Evolutionary conservation across 2,113 vertebrate species (phyloP), one percentile per base, ranked within the genome.

Genomic region (Chaenocephalus aceratus): DNA sequence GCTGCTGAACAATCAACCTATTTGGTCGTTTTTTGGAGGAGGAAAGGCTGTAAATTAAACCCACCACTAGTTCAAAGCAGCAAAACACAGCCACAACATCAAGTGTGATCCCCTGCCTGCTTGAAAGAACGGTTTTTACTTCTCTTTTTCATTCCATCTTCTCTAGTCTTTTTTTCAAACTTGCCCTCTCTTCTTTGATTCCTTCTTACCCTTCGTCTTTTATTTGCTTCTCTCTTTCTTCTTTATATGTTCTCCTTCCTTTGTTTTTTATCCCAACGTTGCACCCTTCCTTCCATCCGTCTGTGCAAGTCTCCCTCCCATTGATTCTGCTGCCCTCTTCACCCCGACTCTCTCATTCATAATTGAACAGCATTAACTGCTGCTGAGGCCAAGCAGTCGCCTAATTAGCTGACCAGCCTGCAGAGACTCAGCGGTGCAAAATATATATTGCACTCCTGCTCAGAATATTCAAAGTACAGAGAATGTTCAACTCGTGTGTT

Each of bases 291-390:
- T 5, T 51, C 62, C n/a, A 0, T 88, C 79, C 76, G 45, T 76
- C 72, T 62, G 12, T 49, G 14, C 64, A 69, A 10, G 72, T 58
- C 44, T 66, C 74, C 72, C 69, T 58, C 45, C 51, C 77, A 92
- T 90, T 77, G 91, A 91, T 89, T 61, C 66, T 23, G 51, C 77
- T 89, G 84, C 79, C 88, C 78, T 88, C 87, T 88, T 89, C 87
- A 86, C 86, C 88, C 74, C 74, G 0, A 82, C 77, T 72, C 60
- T 79, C 88, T 87, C 89, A 89, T 93, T 93, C 86, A 92, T 92
- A 91, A 93, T 93, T 93, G 91, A 92, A 75, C 83, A 88, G 89
- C 86, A 92, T 89, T 90, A 93, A 92, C 89, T 79, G 89, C 88
- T 3, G 74, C 84, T 61, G 85, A 86, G 89, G 82, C 88, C 77